Percentiles rank a stretch among this genome's conserved stretches.
These are phyloP conservation scores for Actenoides hombroni DNA, from an alignment of 2,113 vertebrate species.

Conservation along the genomic window DNA sequence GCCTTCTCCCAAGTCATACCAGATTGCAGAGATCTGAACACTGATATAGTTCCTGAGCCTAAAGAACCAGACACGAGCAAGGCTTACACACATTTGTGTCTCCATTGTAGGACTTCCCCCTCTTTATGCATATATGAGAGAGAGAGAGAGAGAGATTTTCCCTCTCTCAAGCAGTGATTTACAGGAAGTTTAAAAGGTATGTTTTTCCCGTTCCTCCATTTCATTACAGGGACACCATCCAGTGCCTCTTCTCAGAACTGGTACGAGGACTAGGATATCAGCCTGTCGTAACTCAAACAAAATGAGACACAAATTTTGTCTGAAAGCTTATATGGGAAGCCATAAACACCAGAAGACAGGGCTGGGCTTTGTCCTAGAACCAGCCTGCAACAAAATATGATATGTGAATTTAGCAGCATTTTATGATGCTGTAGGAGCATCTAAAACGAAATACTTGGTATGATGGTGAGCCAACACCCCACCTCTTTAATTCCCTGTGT, in stretches of 20 bases:
- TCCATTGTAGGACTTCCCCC: neutral
- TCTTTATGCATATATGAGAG: neutral
- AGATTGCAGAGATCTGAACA: neutral
- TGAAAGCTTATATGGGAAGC: slow-evolving; percentile 44
- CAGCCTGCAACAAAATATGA: slow-evolving; percentile 41
- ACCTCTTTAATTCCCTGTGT: neutral
- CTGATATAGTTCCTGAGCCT: neutral
- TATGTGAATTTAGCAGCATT: slow-evolving; percentile 33
- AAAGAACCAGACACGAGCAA: neutral
- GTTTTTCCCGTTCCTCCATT: neutral
- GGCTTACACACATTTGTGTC: neutral
- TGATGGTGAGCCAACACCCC: neutral
- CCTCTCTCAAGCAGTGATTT: slow-evolving; percentile 6
- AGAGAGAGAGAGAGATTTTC: neutral
- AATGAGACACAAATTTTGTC: slow-evolving; percentile 56
- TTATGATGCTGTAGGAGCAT: neutral
- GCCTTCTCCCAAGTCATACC: neutral
- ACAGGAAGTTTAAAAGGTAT: neutral
- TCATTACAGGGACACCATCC: neutral
- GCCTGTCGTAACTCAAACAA: slow-evolving; percentile 46
- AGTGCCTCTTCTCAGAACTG: neutral
- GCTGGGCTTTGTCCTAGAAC: slow-evolving; percentile 38
- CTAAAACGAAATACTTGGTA: neutral
- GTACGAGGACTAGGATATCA: neutral
- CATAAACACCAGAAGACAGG: slow-evolving; percentile 43